Evolutionary conservation across 2,797 vertebrate species (phyloP).

Genomic region (Margarornis squamiger): DNA sequence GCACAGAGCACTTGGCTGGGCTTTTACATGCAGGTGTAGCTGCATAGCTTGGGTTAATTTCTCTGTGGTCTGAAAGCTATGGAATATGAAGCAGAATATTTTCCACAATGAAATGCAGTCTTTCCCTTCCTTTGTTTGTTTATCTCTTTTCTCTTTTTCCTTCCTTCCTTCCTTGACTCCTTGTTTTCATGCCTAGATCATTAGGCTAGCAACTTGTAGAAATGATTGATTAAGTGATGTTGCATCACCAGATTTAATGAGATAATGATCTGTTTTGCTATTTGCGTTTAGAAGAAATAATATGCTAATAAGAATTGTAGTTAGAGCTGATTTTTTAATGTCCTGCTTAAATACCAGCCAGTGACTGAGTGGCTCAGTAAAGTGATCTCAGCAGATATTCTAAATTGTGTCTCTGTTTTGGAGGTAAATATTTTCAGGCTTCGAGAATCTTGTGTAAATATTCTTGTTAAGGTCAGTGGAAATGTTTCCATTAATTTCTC

Average conservation of each 20-base stretch:
- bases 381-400: slow-evolving; percentile 4
- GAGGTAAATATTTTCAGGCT: slow-evolving; percentile 16
- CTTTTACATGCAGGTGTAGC: neutral
- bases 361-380: neutral
- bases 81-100: neutral
- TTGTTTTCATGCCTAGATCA: neutral
- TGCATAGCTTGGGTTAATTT: neutral
- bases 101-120: neutral
- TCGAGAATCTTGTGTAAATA: neutral
- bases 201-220: neutral
- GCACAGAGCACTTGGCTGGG: neutral
- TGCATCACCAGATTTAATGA: slow-evolving; percentile 29
- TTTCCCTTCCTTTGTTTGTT: neutral
- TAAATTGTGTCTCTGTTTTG: neutral
- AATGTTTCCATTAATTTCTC: slow-evolving; percentile 1
- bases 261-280: slow-evolving; percentile 34
- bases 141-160: neutral
- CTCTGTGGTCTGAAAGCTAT: neutral
- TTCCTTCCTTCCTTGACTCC: neutral
- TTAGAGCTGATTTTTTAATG: slow-evolving; percentile 7
- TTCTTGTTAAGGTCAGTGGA: neutral
- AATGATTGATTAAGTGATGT: slow-evolving; percentile 8
- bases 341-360: slow-evolving; percentile 13
- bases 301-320: neutral
- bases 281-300: slow-evolving; percentile 19